Conservation (phyloP, 2,113 vertebrate species). For the Tylochromis polylepis region DNA sequence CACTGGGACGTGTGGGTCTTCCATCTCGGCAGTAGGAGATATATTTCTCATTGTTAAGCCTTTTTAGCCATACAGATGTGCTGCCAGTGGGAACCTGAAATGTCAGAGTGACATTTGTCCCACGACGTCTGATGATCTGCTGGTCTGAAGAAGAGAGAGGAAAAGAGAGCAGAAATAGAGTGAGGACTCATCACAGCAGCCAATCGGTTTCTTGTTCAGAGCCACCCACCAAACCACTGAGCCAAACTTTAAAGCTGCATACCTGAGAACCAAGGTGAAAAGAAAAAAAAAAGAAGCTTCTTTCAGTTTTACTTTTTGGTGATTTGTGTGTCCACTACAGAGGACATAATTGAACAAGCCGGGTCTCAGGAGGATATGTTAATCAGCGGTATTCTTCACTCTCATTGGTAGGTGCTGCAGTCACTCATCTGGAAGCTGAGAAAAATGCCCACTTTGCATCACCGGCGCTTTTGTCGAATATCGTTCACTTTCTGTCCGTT, state of each 20-base stretch:
- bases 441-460: no score
- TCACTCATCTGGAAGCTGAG: no score
- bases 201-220: background rate
- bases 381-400: no score
- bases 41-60: background rate
- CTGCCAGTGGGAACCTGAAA: background rate
- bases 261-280: background rate
- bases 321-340: no score
- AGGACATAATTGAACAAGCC: no score
- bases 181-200: background rate
- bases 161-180: background rate
- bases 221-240: background rate
- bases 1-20: background rate
- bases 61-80: background rate
- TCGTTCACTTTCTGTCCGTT: no score
- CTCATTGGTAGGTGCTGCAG: no score
- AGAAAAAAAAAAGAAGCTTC: no score
- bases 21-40: background rate
- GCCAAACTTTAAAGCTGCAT: background rate
- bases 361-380: no score
- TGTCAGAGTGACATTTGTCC: fast-evolving
- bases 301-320: no score
- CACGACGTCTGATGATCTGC: fast-evolving
- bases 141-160: background rate
- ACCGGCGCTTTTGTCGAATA: no score